phyloP scores from a whole-genome alignment of 2,797 vertebrate species.

The Numenius phaeopus region DNA sequence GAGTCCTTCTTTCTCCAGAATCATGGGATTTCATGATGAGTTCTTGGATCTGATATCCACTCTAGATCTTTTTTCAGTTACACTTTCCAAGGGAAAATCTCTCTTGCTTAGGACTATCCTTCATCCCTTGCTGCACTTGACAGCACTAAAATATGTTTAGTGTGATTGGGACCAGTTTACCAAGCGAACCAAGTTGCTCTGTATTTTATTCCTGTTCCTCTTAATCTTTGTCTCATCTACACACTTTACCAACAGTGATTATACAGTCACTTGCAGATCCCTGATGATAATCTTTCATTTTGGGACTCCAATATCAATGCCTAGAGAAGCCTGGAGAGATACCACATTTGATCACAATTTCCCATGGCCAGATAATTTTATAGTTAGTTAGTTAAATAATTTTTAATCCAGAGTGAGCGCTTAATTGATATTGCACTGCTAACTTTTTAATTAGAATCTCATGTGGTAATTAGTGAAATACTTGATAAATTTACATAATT shows the following conservation, averaged over 20 bases:
- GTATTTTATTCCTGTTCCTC: not conserved
- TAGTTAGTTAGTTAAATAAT: conserved; percentile 28
- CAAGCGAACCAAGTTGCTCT: not conserved
- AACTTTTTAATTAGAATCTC: conserved; percentile 47
- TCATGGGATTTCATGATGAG: not conserved
- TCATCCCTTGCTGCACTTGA: not conserved
- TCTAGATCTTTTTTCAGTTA: not conserved
- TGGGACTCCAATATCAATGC: not conserved
- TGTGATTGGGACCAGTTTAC: not conserved
- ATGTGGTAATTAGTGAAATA: conserved; percentile 29
- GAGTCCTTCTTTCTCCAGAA: not conserved
- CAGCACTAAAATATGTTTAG: not conserved
- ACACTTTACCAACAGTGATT: not conserved
- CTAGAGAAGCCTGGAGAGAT: not conserved
- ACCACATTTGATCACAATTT: not conserved
- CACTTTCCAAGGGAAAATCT: not conserved
- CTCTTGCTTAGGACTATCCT: not conserved
- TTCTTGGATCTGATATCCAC: not conserved
- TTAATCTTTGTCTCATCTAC: not conserved
- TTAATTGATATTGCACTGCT: not conserved
- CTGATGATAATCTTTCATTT: not conserved
- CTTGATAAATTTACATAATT: conserved; percentile 22
- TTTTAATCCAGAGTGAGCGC: not conserved
- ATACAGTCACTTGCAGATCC: not conserved
- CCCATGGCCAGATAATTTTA: conserved; percentile 26